Conservation (phyloP, 2,888 invertebrate species). For the Trissolcus brochymenae region DNA sequence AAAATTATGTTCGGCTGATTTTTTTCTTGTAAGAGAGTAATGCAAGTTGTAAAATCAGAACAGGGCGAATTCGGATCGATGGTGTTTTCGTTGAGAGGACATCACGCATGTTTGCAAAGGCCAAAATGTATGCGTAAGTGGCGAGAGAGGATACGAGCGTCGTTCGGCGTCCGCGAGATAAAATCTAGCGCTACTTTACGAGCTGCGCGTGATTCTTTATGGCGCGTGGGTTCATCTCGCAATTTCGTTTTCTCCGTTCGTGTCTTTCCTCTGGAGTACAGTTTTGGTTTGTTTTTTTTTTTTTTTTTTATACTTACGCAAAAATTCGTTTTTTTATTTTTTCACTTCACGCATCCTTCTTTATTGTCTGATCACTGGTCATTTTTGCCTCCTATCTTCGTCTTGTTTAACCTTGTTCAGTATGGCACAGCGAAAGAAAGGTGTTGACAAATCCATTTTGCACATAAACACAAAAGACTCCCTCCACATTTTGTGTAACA, state of each 20-base stretch:
- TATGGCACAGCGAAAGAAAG: slow-evolving; percentile 29
- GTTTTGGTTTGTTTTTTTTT: slow-evolving; percentile 41
- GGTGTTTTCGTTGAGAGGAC: not conserved
- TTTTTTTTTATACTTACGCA: slow-evolving; percentile 38
- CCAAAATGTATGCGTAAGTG: slow-evolving; percentile 63
- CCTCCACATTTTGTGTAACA: slow-evolving; percentile 19
- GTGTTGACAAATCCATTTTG: slow-evolving; percentile 61
- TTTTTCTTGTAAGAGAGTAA: not conserved
- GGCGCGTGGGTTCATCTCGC: slow-evolving; percentile 63
- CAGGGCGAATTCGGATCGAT: not conserved
- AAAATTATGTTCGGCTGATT: too few relatives aligned
- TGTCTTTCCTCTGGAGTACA: slow-evolving; percentile 35
- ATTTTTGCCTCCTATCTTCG: slow-evolving; percentile 20
- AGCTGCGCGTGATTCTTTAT: slow-evolving; percentile 75
- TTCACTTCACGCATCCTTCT: slow-evolving; percentile 18
- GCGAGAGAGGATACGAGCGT: slow-evolving; percentile 60
- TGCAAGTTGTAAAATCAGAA: slow-evolving; percentile 1
- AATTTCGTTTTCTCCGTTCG: slow-evolving; percentile 50
- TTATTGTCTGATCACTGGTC: not conserved
- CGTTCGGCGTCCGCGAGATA: slow-evolving; percentile 71
- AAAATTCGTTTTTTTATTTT: slow-evolving; percentile 22
- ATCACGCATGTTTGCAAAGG: slow-evolving; percentile 56
- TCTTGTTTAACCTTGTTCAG: slow-evolving; percentile 41
- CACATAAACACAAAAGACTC: slow-evolving; percentile 42
- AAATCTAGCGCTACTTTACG: slow-evolving; percentile 75